A percentile compares a stretch with the other conserved stretches of the same genome.
Evolutionary conservation across 2,888 invertebrate genomes (phyloP).

Genomic region (Drosophila mayaguana): DNA sequence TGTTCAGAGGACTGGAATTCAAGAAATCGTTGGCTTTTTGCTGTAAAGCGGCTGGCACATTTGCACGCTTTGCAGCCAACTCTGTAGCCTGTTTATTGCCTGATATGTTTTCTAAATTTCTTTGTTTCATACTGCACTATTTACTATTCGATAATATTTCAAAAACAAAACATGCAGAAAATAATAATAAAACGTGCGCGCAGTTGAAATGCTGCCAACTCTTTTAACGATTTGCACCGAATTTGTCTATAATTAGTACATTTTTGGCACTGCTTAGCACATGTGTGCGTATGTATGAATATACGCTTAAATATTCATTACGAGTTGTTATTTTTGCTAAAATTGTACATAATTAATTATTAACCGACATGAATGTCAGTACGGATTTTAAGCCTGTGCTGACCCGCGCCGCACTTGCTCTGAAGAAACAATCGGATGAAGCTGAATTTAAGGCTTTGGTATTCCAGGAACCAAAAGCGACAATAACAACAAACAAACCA

Average conservation of each 20-base stretch:
- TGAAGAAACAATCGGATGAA: conserved; percentile 55
- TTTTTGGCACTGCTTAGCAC: conserved; percentile 80
- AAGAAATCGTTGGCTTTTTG: conserved; percentile 90
- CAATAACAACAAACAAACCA: neutral
- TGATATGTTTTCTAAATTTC: conserved; percentile 19
- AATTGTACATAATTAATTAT: conserved; percentile 5
- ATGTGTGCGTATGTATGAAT: conserved; percentile 76
- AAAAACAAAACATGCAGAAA: too few relatives aligned
- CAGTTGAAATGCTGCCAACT: conserved; percentile 43
- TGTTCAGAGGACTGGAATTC: conserved; percentile 87
- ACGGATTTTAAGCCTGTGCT: conserved; percentile 78
- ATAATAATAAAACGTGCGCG: conserved; percentile 52
- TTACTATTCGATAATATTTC: neutral
- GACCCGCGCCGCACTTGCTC: conserved; percentile 81
- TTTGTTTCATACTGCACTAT: conserved; percentile 20
- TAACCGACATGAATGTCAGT: conserved; percentile 56
- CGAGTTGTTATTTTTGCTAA: neutral
- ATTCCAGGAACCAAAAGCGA: conserved; percentile 74
- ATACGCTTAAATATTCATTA: conserved; percentile 81
- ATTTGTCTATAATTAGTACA: conserved; percentile 34
- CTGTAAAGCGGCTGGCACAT: conserved; percentile 86
- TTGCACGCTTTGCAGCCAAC: conserved; percentile 20
- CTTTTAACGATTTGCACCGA: neutral
- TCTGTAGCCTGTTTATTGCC: neutral
- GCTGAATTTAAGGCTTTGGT: conserved; percentile 77